Percentiles rank a stretch among this genome's conserved stretches.
Evolutionary conservation across 53 echinoderm and acorn worm genomes (phyloP).

Genomic region (Holothuria leucospilota): DNA sequence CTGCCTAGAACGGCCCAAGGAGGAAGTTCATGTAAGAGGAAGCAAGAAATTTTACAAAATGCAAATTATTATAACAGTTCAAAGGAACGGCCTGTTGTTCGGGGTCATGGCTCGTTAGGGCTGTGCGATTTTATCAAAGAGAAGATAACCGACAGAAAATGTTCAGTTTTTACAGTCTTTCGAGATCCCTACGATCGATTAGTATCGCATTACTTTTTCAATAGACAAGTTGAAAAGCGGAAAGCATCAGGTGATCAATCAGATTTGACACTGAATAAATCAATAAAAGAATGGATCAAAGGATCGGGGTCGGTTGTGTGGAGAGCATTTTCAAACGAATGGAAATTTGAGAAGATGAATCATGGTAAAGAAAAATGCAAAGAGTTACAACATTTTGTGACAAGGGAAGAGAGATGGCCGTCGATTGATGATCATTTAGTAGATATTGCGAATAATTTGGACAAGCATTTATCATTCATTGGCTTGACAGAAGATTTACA

Average conservation of each 20-base stretch:
- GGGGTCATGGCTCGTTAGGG: slow-evolving; percentile 3
- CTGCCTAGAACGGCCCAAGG: neutral
- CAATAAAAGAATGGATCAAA: slow-evolving; percentile 11
- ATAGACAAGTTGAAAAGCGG: neutral
- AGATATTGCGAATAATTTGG: neutral
- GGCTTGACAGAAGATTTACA: neutral
- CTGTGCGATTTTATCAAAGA: slow-evolving; percentile 25
- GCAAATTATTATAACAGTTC: neutral
- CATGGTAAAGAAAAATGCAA: neutral
- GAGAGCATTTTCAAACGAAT: neutral
- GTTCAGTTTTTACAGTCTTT: neutral
- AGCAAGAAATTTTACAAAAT: neutral
- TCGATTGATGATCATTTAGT: neutral
- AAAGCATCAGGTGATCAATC: neutral
- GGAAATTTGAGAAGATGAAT: neutral
- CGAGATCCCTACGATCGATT: slow-evolving; percentile 9
- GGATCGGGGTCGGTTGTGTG: neutral
- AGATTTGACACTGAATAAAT: no score
- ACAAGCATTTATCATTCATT: neutral
- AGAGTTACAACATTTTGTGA: neutral
- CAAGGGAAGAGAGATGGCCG: neutral
- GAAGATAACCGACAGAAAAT: neutral
- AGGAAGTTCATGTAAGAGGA: neutral
- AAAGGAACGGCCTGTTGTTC: neutral
- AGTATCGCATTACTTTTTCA: slow-evolving; percentile 22